These are phyloP conservation scores for Polyommatus icarus DNA, from an alignment of 2,888 invertebrate genomes.

Conservation along the genomic window DNA sequence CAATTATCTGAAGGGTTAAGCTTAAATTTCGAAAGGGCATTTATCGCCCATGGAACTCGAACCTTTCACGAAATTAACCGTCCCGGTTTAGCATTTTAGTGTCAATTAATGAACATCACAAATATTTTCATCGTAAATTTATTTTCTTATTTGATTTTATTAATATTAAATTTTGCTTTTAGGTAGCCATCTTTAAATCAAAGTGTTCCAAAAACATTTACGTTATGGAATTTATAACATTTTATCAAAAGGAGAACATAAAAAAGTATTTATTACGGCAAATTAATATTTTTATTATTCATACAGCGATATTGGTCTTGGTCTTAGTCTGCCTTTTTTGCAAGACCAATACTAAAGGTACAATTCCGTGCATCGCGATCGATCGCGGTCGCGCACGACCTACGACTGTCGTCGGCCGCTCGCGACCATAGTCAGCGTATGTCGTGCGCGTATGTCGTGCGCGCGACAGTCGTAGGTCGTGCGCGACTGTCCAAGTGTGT, in stretches of 20 bases:
- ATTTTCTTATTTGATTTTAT: constrained; percentile 21
- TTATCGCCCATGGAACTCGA: constrained; percentile 28
- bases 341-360: no score
- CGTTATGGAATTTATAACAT: neutral
- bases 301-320: no score
- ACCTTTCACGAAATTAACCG: constrained; percentile 23
- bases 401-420: no score
- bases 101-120: constrained; percentile 20
- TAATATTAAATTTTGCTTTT: neutral
- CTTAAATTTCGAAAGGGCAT: constrained; percentile 28
- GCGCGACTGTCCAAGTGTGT: no score
- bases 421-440: no score
- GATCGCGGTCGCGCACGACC: no score
- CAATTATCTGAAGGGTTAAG: constrained; percentile 29
- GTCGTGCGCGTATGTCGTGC: no score
- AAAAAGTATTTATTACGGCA: no score
- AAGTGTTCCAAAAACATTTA: neutral
- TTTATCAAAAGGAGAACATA: neutral
- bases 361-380: no score
- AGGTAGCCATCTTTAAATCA: neutral
- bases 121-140: constrained; percentile 17
- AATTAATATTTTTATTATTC: no score
- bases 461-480: no score
- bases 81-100: neutral
- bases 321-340: no score